Evolutionary conservation across 2,888 invertebrate genomes (phyloP).

Genomic region (Drosophila meridionalis): DNA sequence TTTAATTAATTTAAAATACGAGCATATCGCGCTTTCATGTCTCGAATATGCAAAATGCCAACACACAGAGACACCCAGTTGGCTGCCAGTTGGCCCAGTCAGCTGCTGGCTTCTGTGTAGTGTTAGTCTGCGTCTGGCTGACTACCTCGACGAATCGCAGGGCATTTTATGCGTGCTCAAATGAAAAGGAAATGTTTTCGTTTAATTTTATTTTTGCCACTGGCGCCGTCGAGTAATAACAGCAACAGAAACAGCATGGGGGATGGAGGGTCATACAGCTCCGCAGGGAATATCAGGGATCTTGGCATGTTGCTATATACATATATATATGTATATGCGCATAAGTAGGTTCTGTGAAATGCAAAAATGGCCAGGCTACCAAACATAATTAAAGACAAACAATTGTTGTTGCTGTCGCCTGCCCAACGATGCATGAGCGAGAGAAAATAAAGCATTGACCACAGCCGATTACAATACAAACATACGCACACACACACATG

Average conservation of each 20-base stretch:
- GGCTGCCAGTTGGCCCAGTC: no score
- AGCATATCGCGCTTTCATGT: conserved; percentile 58
- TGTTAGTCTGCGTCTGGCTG: conserved; percentile 44
- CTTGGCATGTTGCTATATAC: conserved; percentile 30
- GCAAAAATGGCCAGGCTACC: conserved; percentile 69
- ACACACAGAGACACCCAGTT: neutral
- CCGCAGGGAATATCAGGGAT: conserved; percentile 26
- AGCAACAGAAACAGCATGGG: conserved; percentile 54
- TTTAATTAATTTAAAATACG: conserved; percentile 76
- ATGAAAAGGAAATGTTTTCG: conserved; percentile 82
- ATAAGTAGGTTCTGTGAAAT: conserved; percentile 67
- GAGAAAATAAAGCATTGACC: conserved; percentile 65
- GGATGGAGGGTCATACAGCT: conserved; percentile 8
- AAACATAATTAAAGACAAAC: conserved; percentile 81
- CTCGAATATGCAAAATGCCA: conserved; percentile 52
- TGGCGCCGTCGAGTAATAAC: conserved; percentile 73
- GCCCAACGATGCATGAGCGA: conserved; percentile 58
- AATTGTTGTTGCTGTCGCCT: conserved; percentile 56
- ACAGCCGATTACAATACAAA: conserved; percentile 31
- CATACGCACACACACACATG: conserved; percentile 13
- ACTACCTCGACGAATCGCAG: conserved; percentile 31
- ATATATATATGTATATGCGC: conserved; percentile 12
- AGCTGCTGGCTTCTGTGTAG: neutral
- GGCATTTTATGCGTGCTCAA: conserved; percentile 74
- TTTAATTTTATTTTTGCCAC: conserved; percentile 81